Conservation (phyloP, 2,888 invertebrate species). For the Lithodes maja region DNA sequence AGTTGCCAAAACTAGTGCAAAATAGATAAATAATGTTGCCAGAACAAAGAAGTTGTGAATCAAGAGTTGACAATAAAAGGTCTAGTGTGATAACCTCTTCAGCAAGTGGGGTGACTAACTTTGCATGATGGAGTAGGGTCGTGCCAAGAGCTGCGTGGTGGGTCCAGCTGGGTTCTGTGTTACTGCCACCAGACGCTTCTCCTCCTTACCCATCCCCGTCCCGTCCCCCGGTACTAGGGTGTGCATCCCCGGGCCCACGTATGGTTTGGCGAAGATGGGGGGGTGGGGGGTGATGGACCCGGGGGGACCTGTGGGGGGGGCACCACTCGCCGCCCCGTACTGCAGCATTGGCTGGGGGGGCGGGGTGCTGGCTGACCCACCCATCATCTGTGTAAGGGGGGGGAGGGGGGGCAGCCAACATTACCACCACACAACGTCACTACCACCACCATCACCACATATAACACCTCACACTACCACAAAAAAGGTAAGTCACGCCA, state of each 20-base stretch:
- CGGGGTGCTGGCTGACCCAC: constrained; percentile 66
- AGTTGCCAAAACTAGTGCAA: too few relatives aligned
- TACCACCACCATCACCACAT: constrained; percentile 15
- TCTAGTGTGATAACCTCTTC: too few relatives aligned
- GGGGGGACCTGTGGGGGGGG: constrained; percentile 61
- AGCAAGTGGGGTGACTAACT: constrained; percentile 40
- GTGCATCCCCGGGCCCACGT: constrained; percentile 65
- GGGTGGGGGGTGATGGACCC: constrained; percentile 68
- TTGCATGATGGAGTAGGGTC: constrained; percentile 67
- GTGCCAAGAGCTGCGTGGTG: constrained; percentile 57
- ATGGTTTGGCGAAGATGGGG: constrained; percentile 70
- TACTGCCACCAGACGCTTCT: constrained; percentile 52
- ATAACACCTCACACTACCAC: constrained; percentile 24
- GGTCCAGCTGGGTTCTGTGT: constrained; percentile 50
- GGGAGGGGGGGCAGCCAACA: neutral
- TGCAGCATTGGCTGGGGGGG: constrained; percentile 64
- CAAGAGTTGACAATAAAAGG: too few relatives aligned
- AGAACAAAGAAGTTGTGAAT: too few relatives aligned
- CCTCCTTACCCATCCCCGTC: constrained; percentile 49
- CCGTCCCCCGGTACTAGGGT: constrained; percentile 57
- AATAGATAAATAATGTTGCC: too few relatives aligned
- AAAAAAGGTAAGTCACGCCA: constrained; percentile 13
- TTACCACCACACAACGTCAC: neutral
- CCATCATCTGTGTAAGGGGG: constrained; percentile 59
- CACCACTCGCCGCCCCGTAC: constrained; percentile 47